Evolutionary conservation across 2,113 vertebrate genomes (phyloP).

Genomic region (Stomatorhinus ivindoensis): DNA sequence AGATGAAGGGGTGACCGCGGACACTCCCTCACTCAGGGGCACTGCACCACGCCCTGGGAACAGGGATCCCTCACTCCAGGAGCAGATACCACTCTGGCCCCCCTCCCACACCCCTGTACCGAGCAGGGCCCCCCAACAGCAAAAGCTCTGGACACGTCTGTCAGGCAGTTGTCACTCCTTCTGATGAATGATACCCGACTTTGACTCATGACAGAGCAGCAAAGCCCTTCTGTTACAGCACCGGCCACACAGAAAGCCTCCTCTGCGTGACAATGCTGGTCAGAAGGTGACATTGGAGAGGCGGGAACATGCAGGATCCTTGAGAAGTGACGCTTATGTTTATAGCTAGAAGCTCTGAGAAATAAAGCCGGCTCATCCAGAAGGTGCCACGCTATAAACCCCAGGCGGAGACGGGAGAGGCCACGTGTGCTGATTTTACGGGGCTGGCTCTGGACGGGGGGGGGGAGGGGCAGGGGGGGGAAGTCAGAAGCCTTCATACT

Average conservation of each 20-base stretch:
- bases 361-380: slow-evolving; percentile 46
- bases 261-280: slow-evolving; percentile 37
- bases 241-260: slow-evolving; percentile 26
- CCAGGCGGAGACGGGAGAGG: slow-evolving; percentile 1
- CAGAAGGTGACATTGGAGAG: slow-evolving; percentile 38
- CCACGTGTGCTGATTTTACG: not conserved
- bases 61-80: not conserved
- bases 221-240: slow-evolving; percentile 18
- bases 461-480: not conserved
- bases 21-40: not conserved
- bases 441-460: not conserved
- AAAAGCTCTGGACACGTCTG: slow-evolving; percentile 46
- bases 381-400: slow-evolving; percentile 35
- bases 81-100: slow-evolving; percentile 34
- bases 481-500: slow-evolving; percentile 41
- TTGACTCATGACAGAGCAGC: slow-evolving; percentile 35
- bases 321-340: slow-evolving; percentile 41
- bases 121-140: slow-evolving; percentile 34
- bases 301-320: slow-evolving; percentile 38
- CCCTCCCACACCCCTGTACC: slow-evolving; percentile 11
- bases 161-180: slow-evolving; percentile 43
- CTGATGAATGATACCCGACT: slow-evolving; percentile 44
- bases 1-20: not conserved
- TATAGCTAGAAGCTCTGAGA: slow-evolving; percentile 36
- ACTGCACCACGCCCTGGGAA: not conserved